Evolutionary conservation across 2,888 invertebrate genomes (phyloP).

Genomic region (Spilarctia lutea): DNA sequence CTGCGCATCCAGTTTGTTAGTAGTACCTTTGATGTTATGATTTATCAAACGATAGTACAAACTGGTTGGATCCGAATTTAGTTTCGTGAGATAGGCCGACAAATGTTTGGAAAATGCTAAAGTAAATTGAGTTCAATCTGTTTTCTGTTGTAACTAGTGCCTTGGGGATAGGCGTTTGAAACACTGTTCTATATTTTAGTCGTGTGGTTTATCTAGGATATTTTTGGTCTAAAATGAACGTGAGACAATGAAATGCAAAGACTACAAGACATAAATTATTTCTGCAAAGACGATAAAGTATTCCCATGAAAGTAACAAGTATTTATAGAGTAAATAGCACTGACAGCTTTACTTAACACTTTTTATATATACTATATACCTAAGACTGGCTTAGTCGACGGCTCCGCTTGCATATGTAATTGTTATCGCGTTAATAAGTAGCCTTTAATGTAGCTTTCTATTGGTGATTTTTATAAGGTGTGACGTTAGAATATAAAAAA

Average conservation of each 20-base stretch:
- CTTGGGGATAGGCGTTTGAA: neutral
- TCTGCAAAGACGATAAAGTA: too few species aligned
- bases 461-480: too few species aligned
- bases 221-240: neutral
- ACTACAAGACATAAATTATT: too few species aligned
- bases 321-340: too few species aligned
- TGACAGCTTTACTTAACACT: too few species aligned
- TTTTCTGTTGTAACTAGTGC: neutral
- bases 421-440: too few species aligned
- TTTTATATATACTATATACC: too few species aligned
- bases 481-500: too few species aligned
- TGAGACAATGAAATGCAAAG: neutral
- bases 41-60: constrained; percentile 27
- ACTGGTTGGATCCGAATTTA: constrained; percentile 25
- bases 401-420: too few species aligned
- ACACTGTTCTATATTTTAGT: neutral
- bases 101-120: constrained; percentile 14
- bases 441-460: too few species aligned
- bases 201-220: neutral
- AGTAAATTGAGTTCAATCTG: constrained; percentile 9
- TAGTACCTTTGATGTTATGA: constrained; percentile 38
- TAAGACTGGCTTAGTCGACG: too few species aligned
- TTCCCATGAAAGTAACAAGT: too few species aligned
- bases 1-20: constrained; percentile 29
- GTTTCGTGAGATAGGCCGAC: constrained; percentile 13